Percentiles rank a stretch among this genome's conserved stretches.
These are phyloP conservation scores for Hydractinia symbiolongicarpus DNA, from an alignment of 30 jellyfish, hydroid and myxozoan species.

Conservation along the genomic window DNA sequence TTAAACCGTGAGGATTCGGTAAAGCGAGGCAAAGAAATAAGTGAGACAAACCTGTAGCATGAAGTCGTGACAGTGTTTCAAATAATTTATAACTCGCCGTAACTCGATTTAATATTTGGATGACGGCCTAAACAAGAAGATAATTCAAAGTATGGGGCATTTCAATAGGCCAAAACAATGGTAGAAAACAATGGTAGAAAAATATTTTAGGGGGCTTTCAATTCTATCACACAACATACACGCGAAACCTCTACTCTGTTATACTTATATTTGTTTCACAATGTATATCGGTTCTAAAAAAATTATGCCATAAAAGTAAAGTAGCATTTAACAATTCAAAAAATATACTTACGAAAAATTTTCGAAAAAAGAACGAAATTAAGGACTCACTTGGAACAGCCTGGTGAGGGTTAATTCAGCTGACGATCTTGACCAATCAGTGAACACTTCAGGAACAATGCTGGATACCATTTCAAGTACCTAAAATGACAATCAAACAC, in stretches of 20 bases:
- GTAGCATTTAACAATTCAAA: too few species aligned
- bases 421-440: constrained; percentile 78
- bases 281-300: too few species aligned
- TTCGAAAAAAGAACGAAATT: too few species aligned
- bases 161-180: too few species aligned
- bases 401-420: constrained; percentile 95
- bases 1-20: too few species aligned
- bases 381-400: constrained; percentile 61
- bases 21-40: neutral
- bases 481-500: constrained; percentile 24
- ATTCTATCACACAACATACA: too few species aligned
- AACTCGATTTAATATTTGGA: constrained; percentile 89
- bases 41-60: constrained; percentile 76
- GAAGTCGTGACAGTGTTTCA: constrained; percentile 89
- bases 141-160: neutral
- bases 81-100: constrained; percentile 95
- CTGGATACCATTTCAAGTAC: constrained; percentile 95
- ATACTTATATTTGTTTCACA: too few species aligned
- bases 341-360: too few species aligned
- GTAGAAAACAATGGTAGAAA: too few species aligned
- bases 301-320: too few species aligned
- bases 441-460: constrained; percentile 95
- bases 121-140: constrained; percentile 75
- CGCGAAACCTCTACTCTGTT: too few species aligned
- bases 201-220: too few species aligned